These are phyloP conservation scores for Chiloscyllium plagiosum DNA, from an alignment of 2,113 vertebrate species.

Conservation along the genomic window DNA sequence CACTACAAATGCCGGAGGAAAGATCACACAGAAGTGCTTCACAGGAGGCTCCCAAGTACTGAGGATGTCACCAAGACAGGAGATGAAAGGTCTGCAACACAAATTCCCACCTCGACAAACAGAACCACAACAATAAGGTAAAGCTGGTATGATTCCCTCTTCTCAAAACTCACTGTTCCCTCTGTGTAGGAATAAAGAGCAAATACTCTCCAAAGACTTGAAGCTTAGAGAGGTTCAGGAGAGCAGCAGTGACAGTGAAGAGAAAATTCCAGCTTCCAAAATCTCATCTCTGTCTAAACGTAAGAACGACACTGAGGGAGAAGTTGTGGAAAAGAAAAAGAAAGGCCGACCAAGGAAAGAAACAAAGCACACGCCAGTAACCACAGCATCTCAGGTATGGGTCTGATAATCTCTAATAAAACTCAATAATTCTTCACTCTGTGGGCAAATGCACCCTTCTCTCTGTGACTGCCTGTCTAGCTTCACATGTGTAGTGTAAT, in stretches of 20 bases:
- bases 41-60: too few species aligned
- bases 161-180: not conserved
- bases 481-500: not conserved
- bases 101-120: too few species aligned
- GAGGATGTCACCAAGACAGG: too few species aligned
- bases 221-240: conserved; percentile 73
- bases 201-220: conserved; percentile 64
- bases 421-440: not conserved
- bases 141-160: not conserved
- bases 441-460: not conserved
- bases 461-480: too few species aligned
- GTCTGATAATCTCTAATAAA: not conserved
- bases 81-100: too few species aligned
- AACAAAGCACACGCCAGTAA: conserved; percentile 66
- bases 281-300: conserved; percentile 71
- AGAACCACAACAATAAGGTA: not conserved
- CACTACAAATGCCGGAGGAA: too few species aligned
- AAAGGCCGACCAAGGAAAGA: conserved; percentile 93
- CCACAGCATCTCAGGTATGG: conserved; percentile 73
- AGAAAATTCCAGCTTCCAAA: conserved; percentile 74
- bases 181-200: conserved; percentile 68
- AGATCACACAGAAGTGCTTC: too few species aligned
- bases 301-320: conserved; percentile 78
- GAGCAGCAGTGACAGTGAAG: conserved; percentile 92
- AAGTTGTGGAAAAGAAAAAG: conserved; percentile 85